A percentile compares a stretch with the other conserved stretches of the same genome.
Evolutionary conservation across 2,113 vertebrate genomes (phyloP).

Genomic region (Rattus norvegicus): DNA sequence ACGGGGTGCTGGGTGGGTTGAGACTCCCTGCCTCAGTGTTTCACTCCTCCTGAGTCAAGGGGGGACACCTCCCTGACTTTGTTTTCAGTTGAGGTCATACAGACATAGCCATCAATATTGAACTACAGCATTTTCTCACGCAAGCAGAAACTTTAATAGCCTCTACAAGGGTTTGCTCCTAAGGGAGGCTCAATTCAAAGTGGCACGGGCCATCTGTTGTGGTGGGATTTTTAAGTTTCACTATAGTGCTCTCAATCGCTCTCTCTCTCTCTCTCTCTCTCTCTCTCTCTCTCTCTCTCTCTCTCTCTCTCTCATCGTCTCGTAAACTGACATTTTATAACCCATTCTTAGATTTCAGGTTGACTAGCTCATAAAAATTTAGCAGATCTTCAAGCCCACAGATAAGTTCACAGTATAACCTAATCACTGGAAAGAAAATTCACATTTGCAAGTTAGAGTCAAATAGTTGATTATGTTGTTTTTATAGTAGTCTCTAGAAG

Average conservation of each 20-base stretch:
- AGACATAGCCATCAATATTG: conserved; percentile 54
- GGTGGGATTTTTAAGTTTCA: conserved; percentile 34
- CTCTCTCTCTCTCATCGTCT: neutral
- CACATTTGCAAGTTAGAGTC: neutral
- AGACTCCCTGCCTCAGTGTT: neutral
- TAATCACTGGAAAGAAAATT: neutral
- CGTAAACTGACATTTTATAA: neutral
- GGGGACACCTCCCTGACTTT: conserved; percentile 54
- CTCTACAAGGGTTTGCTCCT: conserved; percentile 62
- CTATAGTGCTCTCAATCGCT: neutral
- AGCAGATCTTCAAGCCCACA: conserved; percentile 2
- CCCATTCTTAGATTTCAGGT: conserved; percentile 40
- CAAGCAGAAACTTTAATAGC: conserved; percentile 69
- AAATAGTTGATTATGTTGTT: neutral
- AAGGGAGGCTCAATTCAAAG: conserved; percentile 66
- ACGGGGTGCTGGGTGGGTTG: neutral
- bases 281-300: neutral
- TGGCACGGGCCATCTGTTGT: conserved; percentile 74
- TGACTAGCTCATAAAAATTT: conserved; percentile 66
- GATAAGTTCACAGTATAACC: neutral
- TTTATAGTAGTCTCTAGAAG: neutral
- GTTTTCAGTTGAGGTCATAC: conserved; percentile 65
- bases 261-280: neutral
- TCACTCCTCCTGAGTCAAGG: neutral
- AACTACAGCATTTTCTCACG: conserved; percentile 50